A percentile compares a stretch with the other conserved stretches of the same genome.
phyloP scores from a whole-genome alignment of 2,113 vertebrate species.

The Istiophorus platypterus region DNA sequence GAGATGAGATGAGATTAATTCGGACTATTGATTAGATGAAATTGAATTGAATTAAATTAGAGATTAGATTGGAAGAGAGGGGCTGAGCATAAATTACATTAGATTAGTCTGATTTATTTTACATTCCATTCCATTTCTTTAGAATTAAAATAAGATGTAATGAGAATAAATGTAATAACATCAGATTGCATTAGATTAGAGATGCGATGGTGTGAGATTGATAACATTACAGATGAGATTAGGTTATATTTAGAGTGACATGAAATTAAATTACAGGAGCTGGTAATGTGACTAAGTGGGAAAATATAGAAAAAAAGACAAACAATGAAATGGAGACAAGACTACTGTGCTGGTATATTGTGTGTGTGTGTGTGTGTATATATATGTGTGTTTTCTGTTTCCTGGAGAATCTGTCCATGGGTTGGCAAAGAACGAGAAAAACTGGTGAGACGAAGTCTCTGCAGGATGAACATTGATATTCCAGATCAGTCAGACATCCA shows the following conservation, averaged over 20 bases:
- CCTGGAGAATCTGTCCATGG: background rate
- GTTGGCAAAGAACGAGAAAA: background rate
- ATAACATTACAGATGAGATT: background rate
- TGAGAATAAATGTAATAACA: background rate
- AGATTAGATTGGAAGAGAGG: background rate
- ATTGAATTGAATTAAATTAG: no score
- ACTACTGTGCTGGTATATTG: background rate
- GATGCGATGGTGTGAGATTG: background rate
- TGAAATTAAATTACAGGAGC: background rate
- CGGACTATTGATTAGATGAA: no score
- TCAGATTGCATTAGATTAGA: background rate
- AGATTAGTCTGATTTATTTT: no score
- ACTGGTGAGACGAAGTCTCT: slow-evolving; percentile 23
- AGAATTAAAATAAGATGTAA: background rate
- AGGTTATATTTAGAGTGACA: background rate
- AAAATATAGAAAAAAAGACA: background rate
- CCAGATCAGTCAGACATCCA: slow-evolving; percentile 45
- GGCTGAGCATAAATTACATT: no score
- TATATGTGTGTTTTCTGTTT: background rate
- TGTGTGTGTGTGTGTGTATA: background rate
- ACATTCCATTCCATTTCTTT: background rate
- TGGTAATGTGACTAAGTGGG: background rate
- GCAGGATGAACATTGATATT: slow-evolving; percentile 16
- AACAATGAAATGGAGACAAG: background rate
- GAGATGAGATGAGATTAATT: no score